Percentiles rank a stretch among this genome's conserved stretches.
Evolutionary conservation across 2,888 invertebrate species (phyloP).

Genomic region (Chaetogeoica ovagalla): DNA sequence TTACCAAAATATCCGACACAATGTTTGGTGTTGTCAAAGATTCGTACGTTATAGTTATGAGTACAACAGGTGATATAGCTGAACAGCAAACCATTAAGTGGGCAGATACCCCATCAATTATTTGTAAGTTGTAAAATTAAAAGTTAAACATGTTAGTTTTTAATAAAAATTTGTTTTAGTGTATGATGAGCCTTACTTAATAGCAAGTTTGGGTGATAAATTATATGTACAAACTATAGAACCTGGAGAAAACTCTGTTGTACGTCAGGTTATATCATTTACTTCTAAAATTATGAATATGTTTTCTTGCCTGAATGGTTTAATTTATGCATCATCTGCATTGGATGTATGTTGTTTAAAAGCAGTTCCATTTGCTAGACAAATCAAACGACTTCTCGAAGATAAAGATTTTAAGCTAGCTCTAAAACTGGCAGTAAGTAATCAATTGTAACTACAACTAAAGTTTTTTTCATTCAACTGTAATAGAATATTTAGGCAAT

Average conservation of each 20-base stretch:
- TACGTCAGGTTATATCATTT: conserved; percentile 78
- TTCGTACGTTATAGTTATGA: conserved; percentile 82
- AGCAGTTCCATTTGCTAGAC: conserved; percentile 77
- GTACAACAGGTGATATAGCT: conserved; percentile 71
- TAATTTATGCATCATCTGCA: conserved; percentile 82
- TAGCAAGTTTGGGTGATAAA: conserved; percentile 80
- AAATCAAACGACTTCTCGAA: conserved; percentile 80
- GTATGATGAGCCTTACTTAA: conserved; percentile 90
- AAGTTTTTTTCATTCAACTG: not conserved
- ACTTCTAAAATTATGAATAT: conserved; percentile 39
- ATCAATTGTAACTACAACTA: conserved; percentile 2
- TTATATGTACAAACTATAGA: conserved; percentile 86
- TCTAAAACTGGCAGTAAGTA: conserved; percentile 80
- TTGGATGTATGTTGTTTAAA: conserved; percentile 88
- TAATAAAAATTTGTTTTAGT: conserved; percentile 62
- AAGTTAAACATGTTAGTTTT: conserved; percentile 53
- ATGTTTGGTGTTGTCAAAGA: conserved; percentile 85
- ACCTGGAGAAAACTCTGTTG: conserved; percentile 68
- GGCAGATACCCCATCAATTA: conserved; percentile 74
- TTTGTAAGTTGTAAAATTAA: conserved; percentile 62
- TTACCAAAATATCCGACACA: conserved; percentile 74
- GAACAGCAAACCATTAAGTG: conserved; percentile 76
- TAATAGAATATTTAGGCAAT: not conserved
- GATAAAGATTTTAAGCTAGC: conserved; percentile 94
- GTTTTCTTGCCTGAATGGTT: conserved; percentile 69